A percentile compares a stretch with the other conserved stretches of the same genome.
These are phyloP conservation scores for Sminthopsis crassicaudata DNA, from an alignment of 2,113 vertebrate genomes.

Conservation along the genomic window DNA sequence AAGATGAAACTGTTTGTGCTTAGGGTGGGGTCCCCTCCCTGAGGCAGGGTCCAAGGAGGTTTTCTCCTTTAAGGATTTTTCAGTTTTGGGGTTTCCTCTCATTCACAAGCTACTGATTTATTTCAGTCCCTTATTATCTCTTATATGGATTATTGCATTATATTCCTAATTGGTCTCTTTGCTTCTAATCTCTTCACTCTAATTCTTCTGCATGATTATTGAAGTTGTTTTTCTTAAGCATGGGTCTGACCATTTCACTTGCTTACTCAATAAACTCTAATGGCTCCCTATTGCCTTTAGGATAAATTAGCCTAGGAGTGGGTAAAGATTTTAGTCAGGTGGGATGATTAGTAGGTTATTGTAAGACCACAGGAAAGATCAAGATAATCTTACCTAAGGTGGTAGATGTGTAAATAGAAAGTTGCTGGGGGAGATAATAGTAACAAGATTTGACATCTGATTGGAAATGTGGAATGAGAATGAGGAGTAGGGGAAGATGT, in stretches of 20 bases:
- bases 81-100: no score
- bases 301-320: not conserved
- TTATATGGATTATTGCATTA: not conserved
- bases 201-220: not conserved
- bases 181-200: not conserved
- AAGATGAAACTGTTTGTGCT: no score
- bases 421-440: not conserved
- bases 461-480: no score
- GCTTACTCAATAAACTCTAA: not conserved
- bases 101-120: no score
- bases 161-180: not conserved
- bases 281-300: not conserved
- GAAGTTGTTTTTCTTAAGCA: not conserved
- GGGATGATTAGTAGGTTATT: not conserved
- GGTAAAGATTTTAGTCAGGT: not conserved
- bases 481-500: not conserved
- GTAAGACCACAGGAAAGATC: not conserved
- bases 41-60: no score
- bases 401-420: not conserved
- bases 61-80: no score
- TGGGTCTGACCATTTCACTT: not conserved
- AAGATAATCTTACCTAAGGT: not conserved
- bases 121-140: not conserved
- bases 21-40: no score
- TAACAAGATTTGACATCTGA: not conserved